These are phyloP conservation scores for Willowsia nigromaculata DNA, from an alignment of 2,888 invertebrate species.

Conservation along the genomic window DNA sequence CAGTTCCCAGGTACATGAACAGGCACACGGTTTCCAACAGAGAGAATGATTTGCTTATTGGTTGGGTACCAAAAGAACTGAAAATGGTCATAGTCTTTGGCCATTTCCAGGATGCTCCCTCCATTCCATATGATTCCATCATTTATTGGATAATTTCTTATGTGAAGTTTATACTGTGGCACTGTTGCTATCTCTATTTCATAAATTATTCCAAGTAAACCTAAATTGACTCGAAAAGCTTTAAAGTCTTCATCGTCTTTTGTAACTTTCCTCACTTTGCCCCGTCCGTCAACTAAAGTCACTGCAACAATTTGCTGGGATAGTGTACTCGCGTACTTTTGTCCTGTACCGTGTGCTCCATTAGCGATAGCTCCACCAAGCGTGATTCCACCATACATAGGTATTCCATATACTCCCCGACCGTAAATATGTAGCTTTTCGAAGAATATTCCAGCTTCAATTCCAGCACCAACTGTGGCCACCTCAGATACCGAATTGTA, in stretches of 20 bases:
- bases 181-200: constrained; percentile 45
- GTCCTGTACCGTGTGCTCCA: constrained; percentile 32
- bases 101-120: neutral
- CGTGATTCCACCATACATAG: constrained; percentile 6
- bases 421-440: constrained; percentile 6
- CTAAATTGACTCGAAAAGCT: constrained; percentile 53
- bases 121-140: constrained; percentile 54
- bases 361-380: constrained; percentile 10
- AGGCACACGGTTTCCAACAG: neutral
- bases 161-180: constrained; percentile 54
- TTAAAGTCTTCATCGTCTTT: constrained; percentile 19
- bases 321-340: neutral
- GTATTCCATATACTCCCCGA: neutral
- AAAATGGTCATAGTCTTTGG: constrained; percentile 27
- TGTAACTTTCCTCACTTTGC: constrained; percentile 6
- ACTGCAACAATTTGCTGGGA: constrained; percentile 18
- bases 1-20: constrained; percentile 4
- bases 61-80: constrained; percentile 61
- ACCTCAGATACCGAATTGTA: neutral
- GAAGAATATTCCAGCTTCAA: neutral
- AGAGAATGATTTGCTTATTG: constrained; percentile 26
- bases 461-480: constrained; percentile 22
- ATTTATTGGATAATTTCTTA: constrained; percentile 7
- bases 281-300: neutral
- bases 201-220: constrained; percentile 61